These are phyloP conservation scores for Mesembrinibis cayennensis DNA, from an alignment of 2,113 vertebrate species.

Conservation along the genomic window DNA sequence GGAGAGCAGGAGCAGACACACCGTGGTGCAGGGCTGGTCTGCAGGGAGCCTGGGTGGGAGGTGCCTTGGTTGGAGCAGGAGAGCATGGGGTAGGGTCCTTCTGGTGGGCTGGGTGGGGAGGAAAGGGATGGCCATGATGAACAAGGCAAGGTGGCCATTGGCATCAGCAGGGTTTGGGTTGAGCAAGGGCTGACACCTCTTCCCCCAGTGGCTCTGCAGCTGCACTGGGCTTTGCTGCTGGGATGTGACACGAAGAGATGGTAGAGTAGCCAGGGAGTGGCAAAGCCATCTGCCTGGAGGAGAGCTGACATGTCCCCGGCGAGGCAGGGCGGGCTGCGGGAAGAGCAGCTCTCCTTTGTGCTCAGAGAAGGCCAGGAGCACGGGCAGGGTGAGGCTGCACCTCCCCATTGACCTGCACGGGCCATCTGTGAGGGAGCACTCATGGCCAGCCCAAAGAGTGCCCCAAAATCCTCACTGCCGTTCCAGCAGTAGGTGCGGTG, in stretches of 20 bases:
- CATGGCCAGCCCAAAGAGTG: not conserved
- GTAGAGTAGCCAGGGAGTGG: not conserved
- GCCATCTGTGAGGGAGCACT: not conserved
- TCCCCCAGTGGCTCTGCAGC: not conserved
- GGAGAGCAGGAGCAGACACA: not conserved
- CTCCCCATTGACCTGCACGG: rapidly evolving
- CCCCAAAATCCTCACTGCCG: not conserved
- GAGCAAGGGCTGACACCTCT: not conserved
- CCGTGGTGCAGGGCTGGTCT: not conserved
- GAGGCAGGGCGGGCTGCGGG: not conserved
- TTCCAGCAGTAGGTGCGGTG: not conserved
- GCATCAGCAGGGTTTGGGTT: not conserved
- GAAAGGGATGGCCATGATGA: not conserved
- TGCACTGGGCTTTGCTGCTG: not conserved
- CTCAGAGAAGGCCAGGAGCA: not conserved
- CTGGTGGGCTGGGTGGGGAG: not conserved
- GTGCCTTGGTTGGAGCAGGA: not conserved
- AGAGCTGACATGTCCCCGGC: not conserved
- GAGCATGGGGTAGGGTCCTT: not conserved
- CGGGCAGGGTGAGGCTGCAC: not conserved
- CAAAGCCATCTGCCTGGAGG: not conserved
- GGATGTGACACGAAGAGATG: not conserved
- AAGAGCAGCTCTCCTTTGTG: not conserved
- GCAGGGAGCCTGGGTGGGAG: not conserved
- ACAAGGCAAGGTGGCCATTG: not conserved